Conservation (phyloP, 2,797 vertebrate species). For the Crocodylus rhombifer region DNA sequence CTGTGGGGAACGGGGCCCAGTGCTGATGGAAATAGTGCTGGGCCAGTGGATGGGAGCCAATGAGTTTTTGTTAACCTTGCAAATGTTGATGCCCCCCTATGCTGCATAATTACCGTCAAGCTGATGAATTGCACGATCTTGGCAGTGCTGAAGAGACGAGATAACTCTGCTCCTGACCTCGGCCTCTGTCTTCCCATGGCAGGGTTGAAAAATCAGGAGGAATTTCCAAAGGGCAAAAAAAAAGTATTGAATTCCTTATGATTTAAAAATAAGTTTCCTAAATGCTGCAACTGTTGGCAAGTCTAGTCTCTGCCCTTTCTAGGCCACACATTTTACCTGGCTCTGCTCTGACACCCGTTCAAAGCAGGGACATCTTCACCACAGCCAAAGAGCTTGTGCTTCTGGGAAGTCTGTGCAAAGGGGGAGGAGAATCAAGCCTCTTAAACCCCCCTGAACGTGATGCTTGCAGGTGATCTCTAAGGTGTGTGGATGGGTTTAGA, state of each 20-base stretch:
- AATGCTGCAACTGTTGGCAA: not conserved
- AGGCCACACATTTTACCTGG: no score
- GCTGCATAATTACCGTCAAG: no score
- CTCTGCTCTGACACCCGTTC: not conserved
- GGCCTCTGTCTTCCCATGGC: fast-evolving
- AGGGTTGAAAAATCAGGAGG: not conserved
- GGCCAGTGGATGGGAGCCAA: fast-evolving
- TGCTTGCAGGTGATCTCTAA: not conserved
- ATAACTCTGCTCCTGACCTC: fast-evolving
- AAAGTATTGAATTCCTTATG: not conserved
- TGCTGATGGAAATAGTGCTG: not conserved
- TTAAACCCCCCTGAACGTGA: not conserved
- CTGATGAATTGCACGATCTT: fast-evolving
- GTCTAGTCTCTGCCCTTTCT: not conserved
- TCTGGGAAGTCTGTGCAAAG: fast-evolving
- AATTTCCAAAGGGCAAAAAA: not conserved
- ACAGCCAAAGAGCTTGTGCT: fast-evolving
- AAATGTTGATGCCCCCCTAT: not conserved
- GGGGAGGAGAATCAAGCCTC: not conserved
- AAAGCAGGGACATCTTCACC: not conserved
- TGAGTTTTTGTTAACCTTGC: not conserved
- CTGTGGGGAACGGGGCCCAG: not conserved
- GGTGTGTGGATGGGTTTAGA: not conserved
- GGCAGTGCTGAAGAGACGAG: not conserved
- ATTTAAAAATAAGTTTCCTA: not conserved